phyloP scores from a whole-genome alignment of 2,888 invertebrate species.

The Zaprionus bogoriensis region DNA sequence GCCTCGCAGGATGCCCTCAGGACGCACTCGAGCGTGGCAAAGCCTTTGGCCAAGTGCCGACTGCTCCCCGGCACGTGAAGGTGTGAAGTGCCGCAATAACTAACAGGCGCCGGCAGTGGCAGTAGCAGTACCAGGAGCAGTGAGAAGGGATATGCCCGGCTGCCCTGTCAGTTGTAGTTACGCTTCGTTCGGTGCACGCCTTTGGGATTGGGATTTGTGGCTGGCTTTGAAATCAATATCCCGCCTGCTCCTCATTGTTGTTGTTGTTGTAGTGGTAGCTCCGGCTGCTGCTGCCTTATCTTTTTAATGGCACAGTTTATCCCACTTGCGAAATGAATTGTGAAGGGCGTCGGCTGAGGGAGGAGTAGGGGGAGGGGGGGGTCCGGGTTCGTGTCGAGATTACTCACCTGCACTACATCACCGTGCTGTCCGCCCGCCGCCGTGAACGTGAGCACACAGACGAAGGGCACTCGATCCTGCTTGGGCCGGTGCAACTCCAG shows the following conservation, averaged over 20 bases:
- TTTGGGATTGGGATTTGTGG: slow-evolving; percentile 58
- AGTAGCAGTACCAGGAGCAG: slow-evolving; percentile 4
- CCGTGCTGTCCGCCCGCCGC: slow-evolving; percentile 92
- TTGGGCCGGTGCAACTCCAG: slow-evolving; percentile 92
- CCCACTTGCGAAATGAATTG: slow-evolving; percentile 67
- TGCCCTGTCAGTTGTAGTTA: slow-evolving; percentile 52
- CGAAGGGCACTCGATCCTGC: slow-evolving; percentile 93
- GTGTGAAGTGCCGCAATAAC: slow-evolving; percentile 73
- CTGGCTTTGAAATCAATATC: slow-evolving; percentile 75
- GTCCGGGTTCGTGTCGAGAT: slow-evolving; percentile 32
- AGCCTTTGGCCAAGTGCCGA: slow-evolving; percentile 37
- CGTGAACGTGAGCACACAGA: slow-evolving; percentile 93
- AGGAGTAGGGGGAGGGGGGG: no score
- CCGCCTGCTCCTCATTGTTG: slow-evolving; percentile 7
- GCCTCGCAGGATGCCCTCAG: slow-evolving; percentile 50
- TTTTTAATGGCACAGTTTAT: slow-evolving; percentile 74
- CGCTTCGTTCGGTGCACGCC: slow-evolving; percentile 47
- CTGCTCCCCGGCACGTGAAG: slow-evolving; percentile 29
- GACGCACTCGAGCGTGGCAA: slow-evolving; percentile 68
- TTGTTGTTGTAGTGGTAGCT: slow-evolving; percentile 16
- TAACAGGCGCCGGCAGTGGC: slow-evolving; percentile 54
- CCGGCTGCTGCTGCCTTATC: slow-evolving; percentile 50
- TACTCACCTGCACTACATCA: slow-evolving; percentile 92
- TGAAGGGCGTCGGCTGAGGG: slow-evolving; percentile 26
- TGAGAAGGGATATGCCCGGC: not conserved